Evolutionary conservation across 2,113 vertebrate genomes (phyloP).

Genomic region (Ptychochromis oligacanthus): DNA sequence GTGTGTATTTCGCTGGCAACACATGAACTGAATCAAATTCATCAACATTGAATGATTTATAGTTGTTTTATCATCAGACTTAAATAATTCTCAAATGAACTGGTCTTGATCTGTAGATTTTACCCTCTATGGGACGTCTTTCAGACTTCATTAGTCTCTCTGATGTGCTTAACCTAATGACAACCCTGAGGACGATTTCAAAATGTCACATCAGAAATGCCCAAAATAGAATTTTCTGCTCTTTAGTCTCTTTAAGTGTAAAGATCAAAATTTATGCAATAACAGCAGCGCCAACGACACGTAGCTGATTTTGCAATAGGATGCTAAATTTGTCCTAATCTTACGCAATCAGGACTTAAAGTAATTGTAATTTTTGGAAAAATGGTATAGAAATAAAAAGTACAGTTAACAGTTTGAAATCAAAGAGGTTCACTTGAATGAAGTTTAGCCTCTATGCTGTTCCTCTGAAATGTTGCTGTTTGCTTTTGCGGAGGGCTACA

Average conservation of each 20-base stretch:
- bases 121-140: not conserved
- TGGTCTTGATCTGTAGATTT: not conserved
- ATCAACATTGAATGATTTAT: not conserved
- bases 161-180: not conserved
- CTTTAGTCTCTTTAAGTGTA: not conserved
- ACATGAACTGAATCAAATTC: not conserved
- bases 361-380: not conserved
- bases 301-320: conserved; percentile 34
- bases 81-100: not conserved
- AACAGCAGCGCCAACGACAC: not conserved
- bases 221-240: conserved; percentile 22
- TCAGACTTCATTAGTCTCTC: not conserved
- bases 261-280: conserved; percentile 36
- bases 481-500: not conserved
- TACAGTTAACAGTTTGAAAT: not conserved
- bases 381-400: not conserved
- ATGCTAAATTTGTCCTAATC: not conserved
- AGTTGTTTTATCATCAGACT: not conserved
- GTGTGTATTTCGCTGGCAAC: not conserved
- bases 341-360: not conserved
- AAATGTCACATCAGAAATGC: conserved; percentile 14
- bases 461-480: not conserved
- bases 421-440: not conserved
- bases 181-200: not conserved
- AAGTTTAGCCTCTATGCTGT: not conserved